Evolutionary conservation across 2,888 invertebrate genomes (phyloP).

Genomic region (Pristionchus mayeri): DNA sequence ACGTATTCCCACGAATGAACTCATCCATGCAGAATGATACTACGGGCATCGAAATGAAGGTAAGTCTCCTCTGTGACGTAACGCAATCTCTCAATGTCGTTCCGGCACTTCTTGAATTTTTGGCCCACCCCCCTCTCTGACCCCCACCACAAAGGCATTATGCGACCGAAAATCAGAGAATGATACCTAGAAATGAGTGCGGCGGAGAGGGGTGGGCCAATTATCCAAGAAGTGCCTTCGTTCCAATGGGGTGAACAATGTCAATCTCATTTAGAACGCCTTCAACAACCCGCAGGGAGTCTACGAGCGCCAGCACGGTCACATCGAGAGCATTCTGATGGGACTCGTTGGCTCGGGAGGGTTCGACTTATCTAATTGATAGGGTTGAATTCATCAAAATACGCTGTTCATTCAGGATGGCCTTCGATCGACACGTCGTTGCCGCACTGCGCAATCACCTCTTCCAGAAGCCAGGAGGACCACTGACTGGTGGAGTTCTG

Average conservation of each 20-base stretch:
- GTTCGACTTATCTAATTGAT: constrained; percentile 45
- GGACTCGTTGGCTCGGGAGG: constrained; percentile 73
- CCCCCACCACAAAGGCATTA: no score
- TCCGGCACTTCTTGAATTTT: no score
- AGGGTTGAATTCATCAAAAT: no score
- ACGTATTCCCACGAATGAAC: constrained; percentile 82
- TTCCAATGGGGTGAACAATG: no score
- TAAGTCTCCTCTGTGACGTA: not conserved
- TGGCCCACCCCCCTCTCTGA: no score
- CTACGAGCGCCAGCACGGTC: constrained; percentile 72
- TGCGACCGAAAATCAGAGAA: no score
- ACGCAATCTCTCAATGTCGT: no score
- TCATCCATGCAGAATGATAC: constrained; percentile 44
- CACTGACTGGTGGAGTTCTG: constrained; percentile 73
- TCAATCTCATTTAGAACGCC: no score
- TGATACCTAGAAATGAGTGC: no score
- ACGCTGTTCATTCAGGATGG: constrained; percentile 67
- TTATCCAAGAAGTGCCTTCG: no score
- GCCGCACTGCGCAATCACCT: constrained; percentile 83
- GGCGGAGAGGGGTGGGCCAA: no score
- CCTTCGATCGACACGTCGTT: constrained; percentile 73
- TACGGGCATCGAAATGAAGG: constrained; percentile 54
- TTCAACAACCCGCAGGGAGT: constrained; percentile 72
- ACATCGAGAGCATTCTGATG: constrained; percentile 76
- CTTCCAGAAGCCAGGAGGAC: constrained; percentile 80